These are phyloP conservation scores for Tachina grossa DNA, from an alignment of 2,888 invertebrate genomes.

Conservation along the genomic window DNA sequence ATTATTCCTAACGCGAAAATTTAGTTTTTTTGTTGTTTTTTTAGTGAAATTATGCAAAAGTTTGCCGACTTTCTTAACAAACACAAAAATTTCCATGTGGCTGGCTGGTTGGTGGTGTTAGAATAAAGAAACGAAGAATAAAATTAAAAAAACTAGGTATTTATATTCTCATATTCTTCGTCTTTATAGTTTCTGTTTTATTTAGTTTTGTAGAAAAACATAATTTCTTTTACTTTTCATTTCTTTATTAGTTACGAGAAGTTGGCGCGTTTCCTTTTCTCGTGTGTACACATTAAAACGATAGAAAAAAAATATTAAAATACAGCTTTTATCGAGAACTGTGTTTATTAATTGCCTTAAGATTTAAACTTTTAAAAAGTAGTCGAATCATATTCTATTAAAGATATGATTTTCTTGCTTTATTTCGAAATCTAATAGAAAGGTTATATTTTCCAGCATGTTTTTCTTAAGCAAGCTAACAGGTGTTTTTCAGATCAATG, in stretches of 20 bases:
- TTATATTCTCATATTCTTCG: constrained; percentile 57
- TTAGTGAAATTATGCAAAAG: constrained; percentile 75
- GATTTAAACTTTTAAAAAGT: too few relatives aligned
- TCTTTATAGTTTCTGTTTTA: constrained; percentile 27
- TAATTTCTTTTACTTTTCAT: constrained; percentile 50
- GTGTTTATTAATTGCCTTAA: background rate
- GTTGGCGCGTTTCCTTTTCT: background rate
- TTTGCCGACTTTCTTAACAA: constrained; percentile 74
- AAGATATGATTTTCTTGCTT: too few relatives aligned
- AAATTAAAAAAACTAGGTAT: constrained; percentile 65
- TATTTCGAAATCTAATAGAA: too few relatives aligned
- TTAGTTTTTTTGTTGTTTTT: constrained; percentile 48
- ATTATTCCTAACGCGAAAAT: constrained; percentile 65
- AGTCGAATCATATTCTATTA: too few relatives aligned
- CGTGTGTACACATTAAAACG: background rate
- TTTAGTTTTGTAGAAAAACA: constrained; percentile 13
- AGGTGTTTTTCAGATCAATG: too few relatives aligned
- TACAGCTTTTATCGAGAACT: background rate
- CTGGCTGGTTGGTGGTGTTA: constrained; percentile 62
- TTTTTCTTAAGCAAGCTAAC: too few relatives aligned
- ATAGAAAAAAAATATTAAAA: background rate
- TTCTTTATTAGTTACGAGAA: constrained; percentile 48
- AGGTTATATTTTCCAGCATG: too few relatives aligned
- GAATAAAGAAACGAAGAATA: constrained; percentile 18
- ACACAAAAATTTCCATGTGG: constrained; percentile 61